These are phyloP conservation scores for Catharus ustulatus DNA, from an alignment of 2,797 vertebrate species.

Conservation along the genomic window DNA sequence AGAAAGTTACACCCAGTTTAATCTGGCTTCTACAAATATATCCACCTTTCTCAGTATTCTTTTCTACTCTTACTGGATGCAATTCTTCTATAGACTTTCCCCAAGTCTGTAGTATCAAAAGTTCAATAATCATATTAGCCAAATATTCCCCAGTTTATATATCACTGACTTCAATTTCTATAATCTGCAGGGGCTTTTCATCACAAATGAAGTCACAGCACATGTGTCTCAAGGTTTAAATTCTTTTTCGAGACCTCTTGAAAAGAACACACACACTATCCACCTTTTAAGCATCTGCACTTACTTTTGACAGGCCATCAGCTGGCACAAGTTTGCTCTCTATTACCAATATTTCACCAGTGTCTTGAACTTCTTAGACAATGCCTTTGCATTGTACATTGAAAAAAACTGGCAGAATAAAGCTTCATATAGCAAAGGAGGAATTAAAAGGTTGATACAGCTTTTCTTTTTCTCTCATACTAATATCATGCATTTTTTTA, in stretches of 20 bases:
- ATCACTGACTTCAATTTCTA: neutral
- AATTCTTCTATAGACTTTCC: neutral
- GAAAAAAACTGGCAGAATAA: neutral
- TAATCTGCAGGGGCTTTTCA: accelerated
- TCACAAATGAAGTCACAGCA: neutral
- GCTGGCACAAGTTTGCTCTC: neutral
- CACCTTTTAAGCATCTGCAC: neutral
- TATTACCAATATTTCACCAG: neutral
- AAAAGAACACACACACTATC: neutral
- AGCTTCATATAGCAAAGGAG: neutral
- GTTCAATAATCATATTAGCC: neutral
- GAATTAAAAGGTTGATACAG: neutral
- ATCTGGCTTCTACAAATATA: neutral
- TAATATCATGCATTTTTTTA: neutral
- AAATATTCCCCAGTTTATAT: neutral
- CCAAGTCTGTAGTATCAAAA: neutral
- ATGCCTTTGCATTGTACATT: neutral
- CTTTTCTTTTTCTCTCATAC: neutral
- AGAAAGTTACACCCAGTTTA: neutral
- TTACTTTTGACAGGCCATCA: neutral
- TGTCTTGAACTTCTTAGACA: neutral
- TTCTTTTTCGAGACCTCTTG: neutral
- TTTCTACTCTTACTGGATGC: neutral
- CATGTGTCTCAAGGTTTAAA: neutral
- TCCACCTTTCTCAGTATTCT: neutral